Evolutionary conservation across 2,888 invertebrate species (phyloP), one percentile per base, ranked within the genome.

Genomic region (Hypselothyrea guttata): DNA sequence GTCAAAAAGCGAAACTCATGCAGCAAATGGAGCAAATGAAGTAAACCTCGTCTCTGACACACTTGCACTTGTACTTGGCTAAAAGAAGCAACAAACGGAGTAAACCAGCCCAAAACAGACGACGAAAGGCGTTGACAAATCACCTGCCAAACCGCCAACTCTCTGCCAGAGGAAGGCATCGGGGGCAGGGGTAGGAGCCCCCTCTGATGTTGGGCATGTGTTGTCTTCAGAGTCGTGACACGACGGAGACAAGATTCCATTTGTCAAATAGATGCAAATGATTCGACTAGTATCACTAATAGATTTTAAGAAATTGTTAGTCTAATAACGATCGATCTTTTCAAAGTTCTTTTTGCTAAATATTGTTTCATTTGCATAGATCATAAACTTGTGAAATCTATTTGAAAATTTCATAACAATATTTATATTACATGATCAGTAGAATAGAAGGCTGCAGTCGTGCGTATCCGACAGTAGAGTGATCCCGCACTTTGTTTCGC

Each of bases 11-110:
- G 18, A 65, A 77, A 78, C 58, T 79, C 85, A 79, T 84, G 78
- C 70, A 44, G 72, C 55, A 82, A 81, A 74, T 78, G 78, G 69
- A 64, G 84, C 82, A 77, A 78, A 77, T 74, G 71, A 71, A 64
- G 84, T 78, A 77, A 78, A 77, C 77, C 68, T 37, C 13, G 62
- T 22, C 22, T 22, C 59, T 77, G 75, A 84, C 77, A 84, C 62
- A 71, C 62, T 22, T 22, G 22, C 62, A 71, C 62, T 22, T 22
- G 22, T 22, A 22, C 22, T 22, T 22, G 22, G 22, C 22, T 5
- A 22, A 22, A 22, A 22, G 33, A 34, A 22, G 42, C n/a, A 31
- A 28, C 16, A 8, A 15, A 12, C 7, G 22, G 49, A 42, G 33
- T 34, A 28, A 41, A 12, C 11, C 38, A 27, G 40, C 35, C 22